Evolutionary conservation across 2,113 vertebrate genomes (phyloP).

Genomic region (Cynopterus brachyotis): DNA sequence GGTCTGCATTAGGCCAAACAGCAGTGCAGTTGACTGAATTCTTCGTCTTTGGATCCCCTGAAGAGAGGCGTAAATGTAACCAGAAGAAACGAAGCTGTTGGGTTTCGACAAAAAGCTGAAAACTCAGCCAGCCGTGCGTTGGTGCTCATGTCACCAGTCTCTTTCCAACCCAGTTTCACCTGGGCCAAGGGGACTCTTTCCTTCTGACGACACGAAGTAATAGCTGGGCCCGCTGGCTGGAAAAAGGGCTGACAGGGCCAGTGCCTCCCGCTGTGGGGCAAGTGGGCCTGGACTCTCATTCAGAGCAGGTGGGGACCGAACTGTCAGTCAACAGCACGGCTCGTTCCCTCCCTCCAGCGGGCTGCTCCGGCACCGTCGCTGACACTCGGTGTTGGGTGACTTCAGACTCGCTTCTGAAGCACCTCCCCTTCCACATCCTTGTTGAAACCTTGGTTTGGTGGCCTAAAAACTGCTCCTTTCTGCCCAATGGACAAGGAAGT

Average conservation of each 20-base stretch:
- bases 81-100: not conserved
- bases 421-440: not conserved
- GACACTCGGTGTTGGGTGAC: fast-evolving
- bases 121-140: not conserved
- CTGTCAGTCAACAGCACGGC: not conserved
- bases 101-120: not conserved
- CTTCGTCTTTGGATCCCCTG: not conserved
- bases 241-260: not conserved
- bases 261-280: not conserved
- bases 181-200: not conserved
- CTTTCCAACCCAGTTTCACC: not conserved
- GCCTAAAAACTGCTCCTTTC: not conserved
- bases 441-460: not conserved
- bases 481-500: conserved; percentile 43
- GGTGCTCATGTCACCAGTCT: not conserved
- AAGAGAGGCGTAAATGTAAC: not conserved
- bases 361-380: not conserved
- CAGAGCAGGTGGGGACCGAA: not conserved
- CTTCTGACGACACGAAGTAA: not conserved
- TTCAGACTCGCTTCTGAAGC: fast-evolving
- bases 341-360: not conserved
- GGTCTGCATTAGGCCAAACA: not conserved
- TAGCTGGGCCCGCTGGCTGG: not conserved
- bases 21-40: not conserved
- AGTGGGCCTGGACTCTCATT: not conserved